These are phyloP conservation scores for Leptothorax acervorum DNA, from an alignment of 2,888 invertebrate species.

Conservation along the genomic window DNA sequence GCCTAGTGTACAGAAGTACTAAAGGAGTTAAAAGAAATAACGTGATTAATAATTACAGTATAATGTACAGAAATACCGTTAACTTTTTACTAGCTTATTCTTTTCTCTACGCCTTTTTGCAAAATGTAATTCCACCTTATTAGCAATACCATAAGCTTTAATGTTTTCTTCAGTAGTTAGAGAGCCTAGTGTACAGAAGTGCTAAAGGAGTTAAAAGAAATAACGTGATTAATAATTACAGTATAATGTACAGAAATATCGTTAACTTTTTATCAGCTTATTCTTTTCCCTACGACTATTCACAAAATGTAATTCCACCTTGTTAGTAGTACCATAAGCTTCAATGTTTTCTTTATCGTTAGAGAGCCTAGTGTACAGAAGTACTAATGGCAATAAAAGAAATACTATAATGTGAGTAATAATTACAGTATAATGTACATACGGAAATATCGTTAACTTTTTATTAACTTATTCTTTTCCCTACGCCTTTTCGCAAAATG, in stretches of 20 bases:
- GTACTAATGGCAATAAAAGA: neutral
- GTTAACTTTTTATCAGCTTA: conserved; percentile 57
- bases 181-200: conserved; percentile 64
- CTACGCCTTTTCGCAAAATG: conserved; percentile 78
- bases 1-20: conserved; percentile 51
- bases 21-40: neutral
- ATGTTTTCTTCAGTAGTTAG: conserved; percentile 75
- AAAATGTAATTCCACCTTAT: conserved; percentile 79
- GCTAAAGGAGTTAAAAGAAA: neutral
- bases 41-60: neutral
- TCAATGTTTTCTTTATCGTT: conserved; percentile 80
- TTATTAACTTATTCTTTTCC: conserved; percentile 76
- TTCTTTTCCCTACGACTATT: conserved; percentile 80
- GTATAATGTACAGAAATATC: neutral
- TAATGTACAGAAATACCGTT: neutral
- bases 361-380: conserved; percentile 63
- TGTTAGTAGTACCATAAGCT: conserved; percentile 81
- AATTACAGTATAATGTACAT: neutral
- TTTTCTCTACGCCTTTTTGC: conserved; percentile 79
- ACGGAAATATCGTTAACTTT: neutral
- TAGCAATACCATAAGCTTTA: conserved; percentile 80
- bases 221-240: conserved; percentile 1
- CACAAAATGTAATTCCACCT: conserved; percentile 76
- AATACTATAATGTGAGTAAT: neutral
- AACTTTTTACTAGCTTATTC: conserved; percentile 67